Base-by-base conservation (phyloP, 2,888 invertebrate species). In the Sacculina carcini region DNA sequence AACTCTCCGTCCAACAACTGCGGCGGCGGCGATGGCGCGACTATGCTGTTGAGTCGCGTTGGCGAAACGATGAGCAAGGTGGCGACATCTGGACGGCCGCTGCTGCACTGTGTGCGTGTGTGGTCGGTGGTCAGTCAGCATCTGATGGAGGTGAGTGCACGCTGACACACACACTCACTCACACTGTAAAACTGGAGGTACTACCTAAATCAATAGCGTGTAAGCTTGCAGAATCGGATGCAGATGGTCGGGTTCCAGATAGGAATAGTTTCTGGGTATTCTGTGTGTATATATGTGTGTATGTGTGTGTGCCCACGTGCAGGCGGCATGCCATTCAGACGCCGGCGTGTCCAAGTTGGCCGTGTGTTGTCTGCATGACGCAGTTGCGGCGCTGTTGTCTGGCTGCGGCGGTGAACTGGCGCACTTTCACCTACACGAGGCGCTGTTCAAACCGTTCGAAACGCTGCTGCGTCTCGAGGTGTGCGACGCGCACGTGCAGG, bases 351-450 rank as follows among this genome's bases (percentile, higher is more conserved):
- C 86, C 1, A 89, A 87, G 63, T 78, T 85, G 60, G 87, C 89
- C 0, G 84, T 92, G 29, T 63, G 65, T 7, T 85, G 85, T 60
- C 80, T 94, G 55, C 90, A 90, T 62, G 90, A 90, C 61, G 79
- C 85, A 21, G 82, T 90, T 48, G 85, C 83, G 1, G 79, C 84
- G 0, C 66, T 90, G 19, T 67, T 94, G 48, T n/a, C n/a, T n/a
- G 83, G 82, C 59, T 82, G 82, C 61, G 84, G 84, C 64, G 75
- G 79, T 0, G 92, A 92, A 63, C 65, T 87, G 55, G 80, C 87
- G 0, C 84, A 90, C 66, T 92, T 90, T 66, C 90, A 92, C 64
- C 87, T 92, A 64, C 89, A 92, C 63, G 92, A 92, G 65, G 85
- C 87, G 0, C 69, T 92, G 9, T 76, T 92, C 58, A 90, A 92